Base-by-base conservation (phyloP, 2,888 invertebrate species). In the Xylocampa areola region DNA sequence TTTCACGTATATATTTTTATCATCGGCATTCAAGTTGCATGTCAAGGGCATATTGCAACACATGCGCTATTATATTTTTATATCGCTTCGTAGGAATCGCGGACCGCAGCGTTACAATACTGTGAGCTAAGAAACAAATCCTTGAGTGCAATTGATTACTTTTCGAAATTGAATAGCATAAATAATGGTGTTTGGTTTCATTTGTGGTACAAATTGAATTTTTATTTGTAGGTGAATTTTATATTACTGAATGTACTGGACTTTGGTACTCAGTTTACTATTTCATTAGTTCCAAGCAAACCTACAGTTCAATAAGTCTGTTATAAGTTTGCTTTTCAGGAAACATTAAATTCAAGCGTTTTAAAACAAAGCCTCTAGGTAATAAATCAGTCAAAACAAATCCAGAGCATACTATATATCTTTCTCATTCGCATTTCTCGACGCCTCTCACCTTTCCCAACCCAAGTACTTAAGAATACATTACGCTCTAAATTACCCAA, bases 401-500 rank as follows among this genome's bases (percentile, higher is more conserved):
- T 43, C 27, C 55, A 50, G 30, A 30, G 69, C 47, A 35, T 33
- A 41, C 40, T 40, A 43, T 57, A 50, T 64, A 40, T 16, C 19
- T 47, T 36, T 17, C 19, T 19, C 40, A 49, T 36, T 68, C 17
- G 32, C 32, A 36, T 67, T 59, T 45, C 54, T 44, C 35, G 30
- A 35, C 57, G 45, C 49, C 57, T 44, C 49, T 49, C 55, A 68
- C 52, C 62, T 67, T 52, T 69, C 58, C 11, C 36, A 30, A 19
- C 16, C 23, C 30, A 21, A 17, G 27, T 47, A 59, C 63, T 59
- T 57, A 43, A 55, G 65, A 69, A 57, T 57, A 67, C 59, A 60
- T 74, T 72, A 71, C 60, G 51, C 23, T 55, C 49, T 75, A 55
- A 75, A 75, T 71, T 75, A 71, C 72, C 49, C 51, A 64, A 57